Evolutionary conservation across 2,888 invertebrate genomes (phyloP).

Genomic region (Diachrysia chrysitis): DNA sequence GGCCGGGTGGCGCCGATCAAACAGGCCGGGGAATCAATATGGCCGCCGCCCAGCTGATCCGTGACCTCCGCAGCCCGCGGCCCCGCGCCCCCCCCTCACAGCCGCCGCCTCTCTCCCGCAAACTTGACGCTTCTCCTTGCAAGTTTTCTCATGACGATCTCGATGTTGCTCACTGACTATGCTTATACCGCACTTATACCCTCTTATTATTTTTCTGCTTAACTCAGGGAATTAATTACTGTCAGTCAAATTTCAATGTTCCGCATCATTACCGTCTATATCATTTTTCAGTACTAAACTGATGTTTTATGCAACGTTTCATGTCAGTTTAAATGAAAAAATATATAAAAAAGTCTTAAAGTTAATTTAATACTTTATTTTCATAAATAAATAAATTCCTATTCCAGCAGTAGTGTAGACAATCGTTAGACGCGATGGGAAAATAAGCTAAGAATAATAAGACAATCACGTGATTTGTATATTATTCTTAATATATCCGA

Average conservation of each 20-base stretch:
- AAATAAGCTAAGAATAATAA: background rate
- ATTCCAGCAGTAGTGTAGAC: background rate
- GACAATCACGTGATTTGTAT: background rate
- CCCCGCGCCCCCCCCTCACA: constrained; percentile 60
- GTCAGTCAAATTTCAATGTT: constrained; percentile 26
- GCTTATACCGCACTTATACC: constrained; percentile 56
- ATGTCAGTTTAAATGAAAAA: too few species aligned
- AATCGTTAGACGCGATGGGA: background rate
- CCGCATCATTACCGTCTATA: constrained; percentile 5
- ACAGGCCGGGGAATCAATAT: constrained; percentile 89
- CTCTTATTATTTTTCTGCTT: constrained; percentile 47
- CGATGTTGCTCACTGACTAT: constrained; percentile 63
- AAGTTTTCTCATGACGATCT: constrained; percentile 79
- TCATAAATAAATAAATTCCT: background rate
- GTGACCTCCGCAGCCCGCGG: constrained; percentile 84
- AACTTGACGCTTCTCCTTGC: constrained; percentile 80
- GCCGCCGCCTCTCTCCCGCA: constrained; percentile 65
- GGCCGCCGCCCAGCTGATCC: constrained; percentile 89
- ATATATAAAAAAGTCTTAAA: too few species aligned
- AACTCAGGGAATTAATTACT: constrained; percentile 40
- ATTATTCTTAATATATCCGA: background rate
- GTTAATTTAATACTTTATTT: too few species aligned
- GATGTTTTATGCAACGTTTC: background rate
- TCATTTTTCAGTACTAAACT: background rate
- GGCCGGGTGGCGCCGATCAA: constrained; percentile 85